These are phyloP conservation scores for Drosophila testacea DNA, from an alignment of 2,888 invertebrate species.

Conservation along the genomic window DNA sequence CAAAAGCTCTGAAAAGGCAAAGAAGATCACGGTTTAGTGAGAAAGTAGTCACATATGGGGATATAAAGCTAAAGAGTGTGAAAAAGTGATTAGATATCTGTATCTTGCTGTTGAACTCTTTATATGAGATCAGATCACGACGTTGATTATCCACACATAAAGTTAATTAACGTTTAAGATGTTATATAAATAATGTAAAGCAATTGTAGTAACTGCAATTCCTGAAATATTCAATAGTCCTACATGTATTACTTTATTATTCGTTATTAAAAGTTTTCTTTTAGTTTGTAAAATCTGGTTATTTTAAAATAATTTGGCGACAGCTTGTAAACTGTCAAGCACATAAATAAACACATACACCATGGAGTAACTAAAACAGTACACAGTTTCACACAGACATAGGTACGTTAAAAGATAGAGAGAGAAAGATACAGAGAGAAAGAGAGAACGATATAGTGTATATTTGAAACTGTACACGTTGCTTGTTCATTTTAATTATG, in stretches of 20 bases:
- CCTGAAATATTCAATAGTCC: no score
- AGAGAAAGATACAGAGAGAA: not conserved
- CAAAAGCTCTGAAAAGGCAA: slow-evolving; percentile 88
- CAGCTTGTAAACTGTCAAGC: slow-evolving; percentile 23
- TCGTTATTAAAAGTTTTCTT: not conserved
- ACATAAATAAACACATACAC: slow-evolving; percentile 12
- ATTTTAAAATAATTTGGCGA: slow-evolving; percentile 19
- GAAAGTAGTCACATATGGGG: not conserved
- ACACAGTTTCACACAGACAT: not conserved
- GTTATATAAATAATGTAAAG: no score
- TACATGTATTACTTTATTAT: no score
- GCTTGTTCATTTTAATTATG: slow-evolving; percentile 73
- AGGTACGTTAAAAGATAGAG: not conserved
- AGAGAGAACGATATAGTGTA: slow-evolving; percentile 12
- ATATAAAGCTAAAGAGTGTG: not conserved
- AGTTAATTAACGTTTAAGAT: no score
- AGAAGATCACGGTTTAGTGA: not conserved
- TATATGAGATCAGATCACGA: no score
- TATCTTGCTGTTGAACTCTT: no score
- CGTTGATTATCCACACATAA: no score
- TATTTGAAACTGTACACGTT: slow-evolving; percentile 26
- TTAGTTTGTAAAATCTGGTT: not conserved
- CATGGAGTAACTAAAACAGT: not conserved
- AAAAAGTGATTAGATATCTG: not conserved
- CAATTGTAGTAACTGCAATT: no score